Percentiles rank a stretch among this genome's conserved stretches.
Evolutionary conservation across 2,888 invertebrate genomes (phyloP).

Genomic region (Lottia scabra): DNA sequence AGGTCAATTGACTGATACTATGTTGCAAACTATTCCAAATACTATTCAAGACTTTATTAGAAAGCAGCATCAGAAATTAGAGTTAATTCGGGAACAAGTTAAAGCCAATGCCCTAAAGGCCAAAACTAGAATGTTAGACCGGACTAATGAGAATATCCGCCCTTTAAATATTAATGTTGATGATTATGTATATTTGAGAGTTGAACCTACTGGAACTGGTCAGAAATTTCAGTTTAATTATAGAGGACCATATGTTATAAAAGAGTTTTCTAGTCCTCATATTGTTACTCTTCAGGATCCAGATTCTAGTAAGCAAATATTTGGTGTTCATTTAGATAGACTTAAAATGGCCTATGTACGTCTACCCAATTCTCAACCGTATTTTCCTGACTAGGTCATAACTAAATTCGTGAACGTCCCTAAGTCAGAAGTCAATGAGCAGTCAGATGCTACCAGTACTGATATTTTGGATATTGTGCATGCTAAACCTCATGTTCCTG

Average conservation of each 20-base stretch:
- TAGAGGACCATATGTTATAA: background rate
- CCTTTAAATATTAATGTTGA: background rate
- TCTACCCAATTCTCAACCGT: background rate
- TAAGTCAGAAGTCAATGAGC: too few species aligned
- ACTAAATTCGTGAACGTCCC: background rate
- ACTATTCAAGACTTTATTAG: background rate
- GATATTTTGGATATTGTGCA: too few species aligned
- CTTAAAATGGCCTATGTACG: constrained; percentile 9
- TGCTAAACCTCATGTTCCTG: too few species aligned
- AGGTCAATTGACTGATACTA: background rate
- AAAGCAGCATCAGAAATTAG: background rate
- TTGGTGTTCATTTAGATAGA: background rate
- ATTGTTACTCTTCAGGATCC: background rate
- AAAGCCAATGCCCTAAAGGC: background rate
- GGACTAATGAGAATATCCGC: constrained; percentile 1
- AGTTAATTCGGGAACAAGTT: background rate
- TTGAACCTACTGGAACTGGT: background rate
- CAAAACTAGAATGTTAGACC: background rate
- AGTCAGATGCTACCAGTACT: too few species aligned
- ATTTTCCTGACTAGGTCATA: background rate
- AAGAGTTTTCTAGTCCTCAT: background rate
- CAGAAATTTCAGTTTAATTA: background rate
- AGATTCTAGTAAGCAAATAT: background rate
- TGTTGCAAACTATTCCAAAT: background rate
- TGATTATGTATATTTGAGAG: constrained; percentile 12